Evolutionary conservation across 1,140 invertebrate genomes (phyloP), one percentile per base, ranked within the genome.

Genomic region (Agrypnia vestita): DNA sequence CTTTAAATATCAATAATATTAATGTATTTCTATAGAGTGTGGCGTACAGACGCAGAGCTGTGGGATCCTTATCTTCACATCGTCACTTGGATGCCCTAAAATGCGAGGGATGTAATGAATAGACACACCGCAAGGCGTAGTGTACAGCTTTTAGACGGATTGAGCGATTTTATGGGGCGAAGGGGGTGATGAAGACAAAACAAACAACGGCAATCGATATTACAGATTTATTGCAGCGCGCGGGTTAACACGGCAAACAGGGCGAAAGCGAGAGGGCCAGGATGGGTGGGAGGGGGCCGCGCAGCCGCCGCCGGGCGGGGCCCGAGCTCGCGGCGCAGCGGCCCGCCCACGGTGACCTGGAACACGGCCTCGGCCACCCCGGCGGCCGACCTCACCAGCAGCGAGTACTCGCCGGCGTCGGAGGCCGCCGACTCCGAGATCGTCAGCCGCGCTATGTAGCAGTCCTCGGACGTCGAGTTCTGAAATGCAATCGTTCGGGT

Each of bases 311-410:
- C 17, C 55, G 3, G 9, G 4, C 15, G 17, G 8, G 12, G 8
- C 19, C 61, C 3, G 61, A 35, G 1, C 25, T n/a, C 25, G 35
- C 21, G 13, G 61, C n/a, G 25, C 19, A 25, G 61, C 13, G 61
- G 21, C 35, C 7, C 62, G 0, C 43, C n/a, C n/a, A 74, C 53
- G 13, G 53, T 44, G 25, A 74, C 3, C 25, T 73, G 69, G 69
- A 79, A 79, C 6, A 79, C 69, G 11, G 46, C 78, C 46, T 80
- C 78, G 21, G 59, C 72, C 15, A 76, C 47, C 10, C 78, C 78
- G 0, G 25, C n/a, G 9, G 72, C 0, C n/a, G 47, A 17, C 13
- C 78, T 3, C 44, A 80, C 78, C 3, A 80, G 43, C 9, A 80
- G 78, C 4, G 78, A 64, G 49, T 76, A 80, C 47, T 80, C 78